phyloP scores from a whole-genome alignment of 2,797 vertebrate genomes.

The Carapus acus region DNA sequence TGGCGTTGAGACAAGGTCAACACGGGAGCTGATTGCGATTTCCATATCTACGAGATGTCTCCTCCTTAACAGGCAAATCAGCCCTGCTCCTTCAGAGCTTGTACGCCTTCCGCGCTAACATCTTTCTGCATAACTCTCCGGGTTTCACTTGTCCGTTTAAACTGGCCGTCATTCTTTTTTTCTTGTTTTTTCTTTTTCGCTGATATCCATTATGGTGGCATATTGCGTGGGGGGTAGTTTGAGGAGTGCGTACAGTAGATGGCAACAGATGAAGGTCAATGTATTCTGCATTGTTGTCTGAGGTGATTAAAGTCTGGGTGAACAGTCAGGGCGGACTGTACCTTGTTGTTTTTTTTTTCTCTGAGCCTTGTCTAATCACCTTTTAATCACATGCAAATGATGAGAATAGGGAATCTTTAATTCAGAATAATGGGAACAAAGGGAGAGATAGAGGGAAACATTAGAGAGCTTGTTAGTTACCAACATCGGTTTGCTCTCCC shows the following conservation, averaged over 20 bases:
- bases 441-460: conserved; percentile 39
- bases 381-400: conserved; percentile 63
- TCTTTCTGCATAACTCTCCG: background rate
- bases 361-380: conserved; percentile 46
- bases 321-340: conserved; percentile 9
- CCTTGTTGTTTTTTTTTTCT: conserved; percentile 19
- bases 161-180: background rate
- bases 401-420: conserved; percentile 56
- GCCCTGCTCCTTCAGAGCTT: conserved; percentile 4
- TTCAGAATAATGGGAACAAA: conserved; percentile 61
- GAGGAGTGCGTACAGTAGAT: conserved; percentile 3
- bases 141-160: background rate
- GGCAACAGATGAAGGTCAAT: conserved; percentile 27
- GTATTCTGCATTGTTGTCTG: conserved; percentile 16
- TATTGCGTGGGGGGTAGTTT: conserved; percentile 4
- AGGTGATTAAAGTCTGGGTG: conserved; percentile 27
- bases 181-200: no score
- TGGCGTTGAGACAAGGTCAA: conserved; percentile 48
- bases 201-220: no score
- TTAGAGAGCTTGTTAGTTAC: conserved; percentile 53
- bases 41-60: conserved; percentile 25
- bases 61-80: conserved; percentile 10
- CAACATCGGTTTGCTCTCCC: conserved; percentile 37
- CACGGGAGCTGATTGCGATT: conserved; percentile 47
- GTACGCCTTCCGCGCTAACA: conserved; percentile 1